Evolutionary conservation across 2,113 vertebrate species (phyloP).

Genomic region (Chaetodon trifascialis): DNA sequence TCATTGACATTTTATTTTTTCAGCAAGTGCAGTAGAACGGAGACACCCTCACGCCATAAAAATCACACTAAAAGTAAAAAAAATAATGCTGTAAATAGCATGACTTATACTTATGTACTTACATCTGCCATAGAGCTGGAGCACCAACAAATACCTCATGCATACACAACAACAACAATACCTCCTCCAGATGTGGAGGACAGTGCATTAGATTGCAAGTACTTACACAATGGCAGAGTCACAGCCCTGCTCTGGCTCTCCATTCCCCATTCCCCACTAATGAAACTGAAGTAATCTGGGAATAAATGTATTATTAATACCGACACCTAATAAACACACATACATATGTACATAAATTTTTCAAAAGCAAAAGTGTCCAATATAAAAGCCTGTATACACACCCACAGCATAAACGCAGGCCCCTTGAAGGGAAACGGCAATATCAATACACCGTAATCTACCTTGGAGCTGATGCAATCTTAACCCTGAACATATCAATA

Average conservation of each 20-base stretch:
- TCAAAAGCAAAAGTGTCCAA: constrained; percentile 13
- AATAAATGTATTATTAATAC: constrained; percentile 60
- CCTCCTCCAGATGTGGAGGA: neutral
- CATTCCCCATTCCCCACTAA: neutral
- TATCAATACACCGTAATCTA: constrained; percentile 43
- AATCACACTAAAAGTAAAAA: neutral
- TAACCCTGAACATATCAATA: constrained; percentile 38
- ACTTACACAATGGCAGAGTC: neutral
- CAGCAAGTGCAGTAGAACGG: too few relatives aligned
- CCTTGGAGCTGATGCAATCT: constrained; percentile 16
- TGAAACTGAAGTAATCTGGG: constrained; percentile 18
- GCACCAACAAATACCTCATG: neutral
- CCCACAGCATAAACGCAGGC: neutral
- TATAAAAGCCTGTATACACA: constrained; percentile 4
- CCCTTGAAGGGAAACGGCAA: constrained; percentile 33
- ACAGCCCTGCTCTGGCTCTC: neutral
- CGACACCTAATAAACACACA: neutral
- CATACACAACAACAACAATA: too few relatives aligned
- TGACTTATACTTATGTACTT: neutral
- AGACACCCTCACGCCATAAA: too few relatives aligned
- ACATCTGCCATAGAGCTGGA: neutral
- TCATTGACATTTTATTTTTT: too few relatives aligned
- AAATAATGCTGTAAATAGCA: neutral
- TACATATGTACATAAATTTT: neutral
- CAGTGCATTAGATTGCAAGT: neutral